These are phyloP conservation scores for Drosophila infuscata DNA, from an alignment of 2,888 invertebrate species.

Conservation along the genomic window DNA sequence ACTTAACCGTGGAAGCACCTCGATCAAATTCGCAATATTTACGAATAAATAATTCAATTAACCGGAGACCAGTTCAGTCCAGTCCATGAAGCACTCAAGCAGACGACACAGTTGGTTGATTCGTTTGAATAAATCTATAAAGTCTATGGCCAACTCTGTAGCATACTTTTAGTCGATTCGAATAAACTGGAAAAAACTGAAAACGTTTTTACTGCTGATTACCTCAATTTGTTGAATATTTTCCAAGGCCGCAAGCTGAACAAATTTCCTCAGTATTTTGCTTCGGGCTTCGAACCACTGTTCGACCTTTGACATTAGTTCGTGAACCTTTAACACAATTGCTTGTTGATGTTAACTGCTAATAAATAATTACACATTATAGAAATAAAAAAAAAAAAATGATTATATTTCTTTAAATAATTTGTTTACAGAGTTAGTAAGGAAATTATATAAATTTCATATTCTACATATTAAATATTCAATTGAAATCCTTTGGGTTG, in stretches of 20 bases:
- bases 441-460: neutral
- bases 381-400: neutral
- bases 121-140: neutral
- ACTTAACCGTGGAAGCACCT: neutral
- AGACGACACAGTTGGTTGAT: neutral
- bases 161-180: slow-evolving; percentile 51
- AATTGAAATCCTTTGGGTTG: neutral
- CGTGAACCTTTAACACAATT: neutral
- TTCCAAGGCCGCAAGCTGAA: neutral
- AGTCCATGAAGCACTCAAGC: slow-evolving; percentile 1
- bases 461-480: neutral
- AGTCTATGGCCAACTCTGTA: neutral
- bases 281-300: neutral
- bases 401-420: neutral
- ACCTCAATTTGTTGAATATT: neutral
- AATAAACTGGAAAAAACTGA: neutral
- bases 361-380: neutral
- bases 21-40: neutral
- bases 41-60: slow-evolving; percentile 20
- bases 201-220: neutral
- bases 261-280: neutral
- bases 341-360: neutral
- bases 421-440: neutral
- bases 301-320: neutral
- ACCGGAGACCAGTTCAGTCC: neutral